Evolutionary conservation across 2,888 invertebrate genomes (phyloP).

Genomic region (Coleophora flavipennella): DNA sequence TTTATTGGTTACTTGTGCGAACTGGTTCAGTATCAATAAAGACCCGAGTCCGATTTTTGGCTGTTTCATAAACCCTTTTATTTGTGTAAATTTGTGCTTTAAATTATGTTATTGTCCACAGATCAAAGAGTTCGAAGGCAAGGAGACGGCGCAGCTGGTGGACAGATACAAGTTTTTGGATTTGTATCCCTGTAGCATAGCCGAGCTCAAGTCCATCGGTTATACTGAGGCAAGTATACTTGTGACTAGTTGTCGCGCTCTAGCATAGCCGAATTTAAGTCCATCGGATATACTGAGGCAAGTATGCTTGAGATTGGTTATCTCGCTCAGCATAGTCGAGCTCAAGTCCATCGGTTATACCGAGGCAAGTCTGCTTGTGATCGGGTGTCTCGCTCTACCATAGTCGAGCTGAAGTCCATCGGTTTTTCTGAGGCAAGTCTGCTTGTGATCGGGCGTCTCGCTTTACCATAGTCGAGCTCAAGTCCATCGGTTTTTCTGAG

Average conservation of each 20-base stretch:
- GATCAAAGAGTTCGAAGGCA: constrained; percentile 96
- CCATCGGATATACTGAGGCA: constrained; percentile 88
- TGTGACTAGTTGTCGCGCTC: no score
- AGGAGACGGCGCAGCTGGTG: constrained; percentile 96
- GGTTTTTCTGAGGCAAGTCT: constrained; percentile 84
- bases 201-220: constrained; percentile 92
- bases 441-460: no score
- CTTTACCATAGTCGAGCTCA: constrained; percentile 88
- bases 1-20: no score
- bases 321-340: constrained; percentile 87
- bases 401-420: constrained; percentile 90
- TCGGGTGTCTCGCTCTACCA: no score
- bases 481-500: constrained; percentile 88
- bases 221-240: constrained; percentile 77
- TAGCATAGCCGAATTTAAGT: constrained; percentile 89
- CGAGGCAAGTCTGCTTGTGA: no score
- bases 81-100: constrained; percentile 1
- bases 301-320: no score
- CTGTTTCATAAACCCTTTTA: not conserved
- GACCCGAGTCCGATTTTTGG: no score
- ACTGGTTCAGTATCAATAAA: no score
- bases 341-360: constrained; percentile 90
- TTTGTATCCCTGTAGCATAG: constrained; percentile 91
- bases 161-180: constrained; percentile 97
- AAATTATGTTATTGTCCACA: constrained; percentile 39